Evolutionary conservation across 2,113 vertebrate species (phyloP).

Genomic region (Lagopus leucura): DNA sequence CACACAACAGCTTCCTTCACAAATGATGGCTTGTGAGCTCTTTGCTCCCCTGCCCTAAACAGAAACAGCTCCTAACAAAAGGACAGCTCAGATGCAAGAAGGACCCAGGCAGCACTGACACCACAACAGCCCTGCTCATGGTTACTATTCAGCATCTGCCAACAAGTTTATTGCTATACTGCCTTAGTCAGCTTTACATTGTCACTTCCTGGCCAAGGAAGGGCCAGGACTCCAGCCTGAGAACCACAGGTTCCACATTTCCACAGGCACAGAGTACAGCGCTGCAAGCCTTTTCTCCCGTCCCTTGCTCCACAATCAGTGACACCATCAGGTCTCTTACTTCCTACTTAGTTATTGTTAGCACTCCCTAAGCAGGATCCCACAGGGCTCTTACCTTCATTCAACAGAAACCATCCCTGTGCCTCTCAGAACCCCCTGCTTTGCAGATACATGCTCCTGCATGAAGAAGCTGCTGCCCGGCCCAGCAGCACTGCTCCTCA

Average conservation of each 20-base stretch:
- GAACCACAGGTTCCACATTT: not conserved
- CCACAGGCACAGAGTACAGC: not conserved
- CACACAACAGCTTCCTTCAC: not conserved
- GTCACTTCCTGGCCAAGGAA: not conserved
- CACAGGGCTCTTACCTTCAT: not conserved
- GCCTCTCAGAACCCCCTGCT: not conserved
- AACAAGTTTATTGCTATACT: not conserved
- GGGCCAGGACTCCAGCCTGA: not conserved
- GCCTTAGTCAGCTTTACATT: not conserved
- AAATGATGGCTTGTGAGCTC: not conserved
- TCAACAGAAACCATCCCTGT: not conserved
- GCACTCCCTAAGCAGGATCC: not conserved
- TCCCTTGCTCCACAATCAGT: not conserved
- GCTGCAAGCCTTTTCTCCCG: not conserved
- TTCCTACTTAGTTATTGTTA: not conserved
- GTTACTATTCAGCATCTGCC: not conserved
- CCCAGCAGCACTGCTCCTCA: constrained; percentile 3
- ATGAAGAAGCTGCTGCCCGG: constrained; percentile 3
- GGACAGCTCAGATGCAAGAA: not conserved
- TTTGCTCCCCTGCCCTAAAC: not conserved
- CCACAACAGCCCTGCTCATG: not conserved
- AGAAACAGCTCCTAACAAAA: not conserved
- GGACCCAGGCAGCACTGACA: not conserved
- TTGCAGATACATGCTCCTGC: not conserved
- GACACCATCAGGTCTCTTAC: not conserved